phyloP scores from a whole-genome alignment of 2,113 vertebrate species.

The Tauraco erythrolophus region DNA sequence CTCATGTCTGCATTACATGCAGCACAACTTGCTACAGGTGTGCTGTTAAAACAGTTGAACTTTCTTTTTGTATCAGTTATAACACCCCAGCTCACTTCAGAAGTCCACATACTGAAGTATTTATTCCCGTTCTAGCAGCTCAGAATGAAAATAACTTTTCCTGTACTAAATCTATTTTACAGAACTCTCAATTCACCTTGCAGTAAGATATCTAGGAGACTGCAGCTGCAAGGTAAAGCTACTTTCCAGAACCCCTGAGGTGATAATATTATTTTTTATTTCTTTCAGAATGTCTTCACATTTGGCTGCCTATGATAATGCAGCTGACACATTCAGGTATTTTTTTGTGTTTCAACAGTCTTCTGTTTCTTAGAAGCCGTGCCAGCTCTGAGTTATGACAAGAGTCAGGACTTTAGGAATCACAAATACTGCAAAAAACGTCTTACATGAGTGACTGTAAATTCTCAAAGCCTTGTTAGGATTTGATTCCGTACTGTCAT shows the following conservation, averaged over 20 bases:
- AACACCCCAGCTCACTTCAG: not conserved
- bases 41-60: not conserved
- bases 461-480: not conserved
- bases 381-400: not conserved
- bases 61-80: not conserved
- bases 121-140: not conserved
- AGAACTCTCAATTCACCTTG: not conserved
- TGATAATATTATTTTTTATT: not conserved
- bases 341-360: not conserved
- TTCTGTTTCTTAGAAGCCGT: not conserved
- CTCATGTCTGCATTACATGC: not conserved
- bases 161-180: not conserved
- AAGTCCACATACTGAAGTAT: not conserved
- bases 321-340: not conserved
- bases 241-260: not conserved
- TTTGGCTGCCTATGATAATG: not conserved
- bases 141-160: not conserved
- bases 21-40: not conserved
- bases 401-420: not conserved
- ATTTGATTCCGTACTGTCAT: not conserved
- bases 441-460: not conserved
- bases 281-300: not conserved
- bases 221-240: not conserved
- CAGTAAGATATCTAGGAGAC: not conserved
- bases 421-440: not conserved